Evolutionary conservation across 2,888 invertebrate species (phyloP), one percentile per base, ranked within the genome.

Genomic region (Itoplectis maculator): DNA sequence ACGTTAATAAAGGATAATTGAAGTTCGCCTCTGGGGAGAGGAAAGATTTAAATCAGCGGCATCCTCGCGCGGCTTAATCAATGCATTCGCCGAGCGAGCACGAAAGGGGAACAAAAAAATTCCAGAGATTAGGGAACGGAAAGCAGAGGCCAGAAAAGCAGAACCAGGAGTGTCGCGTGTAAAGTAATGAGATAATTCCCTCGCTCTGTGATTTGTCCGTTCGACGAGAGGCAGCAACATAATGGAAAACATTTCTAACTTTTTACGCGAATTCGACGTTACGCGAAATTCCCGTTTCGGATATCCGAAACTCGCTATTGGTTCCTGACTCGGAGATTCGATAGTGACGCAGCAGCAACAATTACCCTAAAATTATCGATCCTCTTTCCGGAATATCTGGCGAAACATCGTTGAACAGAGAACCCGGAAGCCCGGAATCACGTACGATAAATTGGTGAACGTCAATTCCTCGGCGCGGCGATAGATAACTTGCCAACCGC

Each of bases 401-500:
- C n/a, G n/a, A n/a, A n/a, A n/a, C 42, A 15, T 11, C 20, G 11
- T 11, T 23, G 7, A 59, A 59, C 37, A 15, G 11, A 5, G 23
- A 9, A 7, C 51, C 9, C 35, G 18, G 35, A 68, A 47, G 47
- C 47, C 56, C 45, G 11, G 66, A 82, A 76, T 79, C 56, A 51
- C 72, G 59, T 79, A 63, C 61, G 66, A 37, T 37, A 76, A 76
- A 82, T 82, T 82, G 59, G 51, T 51, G 63, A 76, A 37, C 72
- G 75, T 79, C 82, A 73, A 79, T 82, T 82, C 54, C 72, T 63
- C 66, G 40, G 51, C 54, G 56, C 37, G 61, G 37, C 73, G n/a
- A n/a, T n/a, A 76, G 79, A 82, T 82, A 82, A 82, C 76, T 82
- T 79, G 59, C 66, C 79, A 54, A 82, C 76, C 82, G 63, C 74